Evolutionary conservation across 2,113 vertebrate genomes (phyloP), one percentile per base, ranked within the genome.

Genomic region (Apteryx owenii): DNA sequence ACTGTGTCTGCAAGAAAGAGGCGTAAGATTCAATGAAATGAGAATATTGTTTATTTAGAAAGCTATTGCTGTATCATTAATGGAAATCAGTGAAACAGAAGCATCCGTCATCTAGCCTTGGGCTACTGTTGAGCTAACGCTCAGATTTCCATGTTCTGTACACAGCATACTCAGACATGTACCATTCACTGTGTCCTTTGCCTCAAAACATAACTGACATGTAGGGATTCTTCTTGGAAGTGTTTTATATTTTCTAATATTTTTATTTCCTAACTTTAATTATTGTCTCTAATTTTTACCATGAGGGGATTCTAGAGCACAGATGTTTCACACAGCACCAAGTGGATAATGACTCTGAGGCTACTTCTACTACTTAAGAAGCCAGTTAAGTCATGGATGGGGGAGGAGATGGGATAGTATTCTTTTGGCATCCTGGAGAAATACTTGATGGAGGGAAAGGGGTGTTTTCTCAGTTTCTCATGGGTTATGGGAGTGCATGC

Each of bases 401-500:
- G 21, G 44, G 44, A 66, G 48, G 13, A 56, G 40, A 48, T 81
- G 21, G 31, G 3, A 6, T 5, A 51, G 9, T 33, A 53, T 26
- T 40, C 16, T 46, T 87, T 40, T 44, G 15, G n/a, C 65, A 31
- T 38, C n/a, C 22, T 33, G 25, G 26, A 69, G 64, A 48, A 69
- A 81, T n/a, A 51, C 33, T 18, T 89, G 93, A 7, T 10, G 26
- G 40, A 75, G 14, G 10, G 10, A 78, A 89, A 29, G 12, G 23
- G 6, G 1, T 31, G 22, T 81, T 76, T 64, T 79, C 70, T 79
- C 16, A 61, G 85, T 79, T 61, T 68, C 81, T 70, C 28, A 22
- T 0, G 0, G 40, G 15, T 71, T 61, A 56, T 28, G 78, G 60
- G 44, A 87, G 29, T 8, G 8, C 46, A 75, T 0, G 4, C 50